These are phyloP conservation scores for Tetranychus truncatus DNA, from an alignment of 2,888 invertebrate species.

Conservation along the genomic window DNA sequence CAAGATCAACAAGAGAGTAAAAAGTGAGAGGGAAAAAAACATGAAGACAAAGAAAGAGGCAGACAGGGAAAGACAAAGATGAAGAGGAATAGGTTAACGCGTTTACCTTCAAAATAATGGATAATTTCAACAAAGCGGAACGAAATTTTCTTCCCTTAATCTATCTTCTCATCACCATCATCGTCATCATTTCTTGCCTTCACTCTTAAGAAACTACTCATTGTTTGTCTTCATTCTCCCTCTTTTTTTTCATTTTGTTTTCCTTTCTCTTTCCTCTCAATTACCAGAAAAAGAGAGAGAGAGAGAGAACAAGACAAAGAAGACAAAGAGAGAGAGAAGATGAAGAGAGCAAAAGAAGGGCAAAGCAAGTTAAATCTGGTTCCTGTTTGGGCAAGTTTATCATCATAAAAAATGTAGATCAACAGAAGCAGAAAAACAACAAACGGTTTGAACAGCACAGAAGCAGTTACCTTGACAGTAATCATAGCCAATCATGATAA, in stretches of 20 bases:
- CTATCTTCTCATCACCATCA: background rate
- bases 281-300: background rate
- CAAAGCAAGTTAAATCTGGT: background rate
- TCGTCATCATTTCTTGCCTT: background rate
- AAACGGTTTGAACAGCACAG: background rate
- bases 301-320: background rate
- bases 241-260: background rate
- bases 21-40: background rate
- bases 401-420: conserved; percentile 1
- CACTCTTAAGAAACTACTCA: background rate
- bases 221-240: background rate
- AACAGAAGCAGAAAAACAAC: conserved; percentile 1
- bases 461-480: background rate
- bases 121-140: background rate
- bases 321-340: background rate
- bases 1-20: background rate
- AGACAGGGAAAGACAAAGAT: background rate
- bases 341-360: background rate
- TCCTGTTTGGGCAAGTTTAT: background rate
- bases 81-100: background rate
- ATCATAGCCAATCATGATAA: background rate
- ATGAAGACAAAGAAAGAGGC: background rate
- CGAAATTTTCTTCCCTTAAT: background rate
- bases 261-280: background rate
- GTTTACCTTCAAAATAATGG: conserved; percentile 1